Evolutionary conservation across 2,113 vertebrate genomes (phyloP), one percentile per base, ranked within the genome.

Genomic region (Gnathonemus echidnorhynchus): DNA sequence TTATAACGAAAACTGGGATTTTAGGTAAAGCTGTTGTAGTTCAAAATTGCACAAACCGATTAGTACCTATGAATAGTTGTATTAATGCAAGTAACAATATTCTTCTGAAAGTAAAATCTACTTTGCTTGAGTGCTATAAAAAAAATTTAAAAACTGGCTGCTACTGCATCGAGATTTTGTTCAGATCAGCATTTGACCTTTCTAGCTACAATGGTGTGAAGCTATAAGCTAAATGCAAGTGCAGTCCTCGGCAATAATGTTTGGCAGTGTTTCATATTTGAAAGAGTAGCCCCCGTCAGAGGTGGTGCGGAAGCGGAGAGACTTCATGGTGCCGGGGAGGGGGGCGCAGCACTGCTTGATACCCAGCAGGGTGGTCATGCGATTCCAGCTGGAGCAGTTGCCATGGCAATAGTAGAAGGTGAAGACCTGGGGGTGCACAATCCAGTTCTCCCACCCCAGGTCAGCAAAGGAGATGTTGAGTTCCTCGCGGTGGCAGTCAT

Each of bases 401-500:
- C 98, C 98, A 0, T 98, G 96, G 89, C 98, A 99, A 91, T 99
- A 99, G 92, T 96, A 94, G 94, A 99, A 99, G 80, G 96, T 94
- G 35, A 99, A 96, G 88, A 93, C 95, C 83, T 96, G 95, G 0
- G 98, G 98, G 13, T 99, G 94, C 35, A 98, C 95, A 0, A 99
- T 99, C 98, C 98, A 99, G 80, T 94, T 96, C 83, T 97, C 97
- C 98, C 98, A 99, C 89, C 97, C 97, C 91, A 99, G 94, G 90
- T 99, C 98, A 92, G 97, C 95, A 0, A 99, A 99, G 90, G 97
- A 97, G 94, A 99, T 97, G 88, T 98, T 96, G 10, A 98, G 93
- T 53, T 96, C 93, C 0, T 94, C 95, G 8, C 96, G 94, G 83
- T 95, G 95, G 92, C 98, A 99, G 93, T 97, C 94, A 5, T 93